phyloP scores from a whole-genome alignment of 2,113 vertebrate species.

The Puffinus mauretanicus region DNA sequence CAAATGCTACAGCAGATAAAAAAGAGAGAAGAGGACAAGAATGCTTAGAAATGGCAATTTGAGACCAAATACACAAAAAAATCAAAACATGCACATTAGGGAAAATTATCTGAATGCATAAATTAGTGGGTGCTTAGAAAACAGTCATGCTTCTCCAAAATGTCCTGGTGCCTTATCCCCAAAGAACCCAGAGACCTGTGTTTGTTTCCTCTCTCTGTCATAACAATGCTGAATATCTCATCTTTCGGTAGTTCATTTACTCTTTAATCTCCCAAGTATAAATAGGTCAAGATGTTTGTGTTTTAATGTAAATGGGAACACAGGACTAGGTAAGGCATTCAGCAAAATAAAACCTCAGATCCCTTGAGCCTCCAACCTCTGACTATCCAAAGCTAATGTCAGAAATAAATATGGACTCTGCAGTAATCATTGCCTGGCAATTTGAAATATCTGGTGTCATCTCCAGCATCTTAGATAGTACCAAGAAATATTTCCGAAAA shows the following conservation, averaged over 20 bases:
- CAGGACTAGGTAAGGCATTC: neutral
- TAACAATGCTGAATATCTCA: neutral
- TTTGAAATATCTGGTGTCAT: neutral
- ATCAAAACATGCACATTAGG: neutral
- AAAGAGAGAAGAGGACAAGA: neutral
- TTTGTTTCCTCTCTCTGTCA: neutral
- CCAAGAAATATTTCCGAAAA: neutral
- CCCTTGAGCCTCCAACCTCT: neutral
- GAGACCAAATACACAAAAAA: neutral
- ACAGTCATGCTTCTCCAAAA: neutral
- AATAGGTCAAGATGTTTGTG: neutral
- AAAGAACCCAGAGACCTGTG: neutral
- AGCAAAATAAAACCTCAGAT: neutral
- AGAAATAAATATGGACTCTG: neutral
- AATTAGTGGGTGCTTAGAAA: neutral
- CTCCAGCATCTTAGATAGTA: neutral
- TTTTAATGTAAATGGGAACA: neutral
- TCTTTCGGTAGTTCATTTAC: neutral
- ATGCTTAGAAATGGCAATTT: neutral
- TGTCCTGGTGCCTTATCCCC: neutral
- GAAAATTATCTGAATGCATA: neutral
- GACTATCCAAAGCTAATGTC: neutral
- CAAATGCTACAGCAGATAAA: neutral
- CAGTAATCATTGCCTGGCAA: neutral
- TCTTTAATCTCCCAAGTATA: neutral